Base-by-base conservation (phyloP, 2,888 invertebrate species). In the Pycnomerus fuliginosus region DNA sequence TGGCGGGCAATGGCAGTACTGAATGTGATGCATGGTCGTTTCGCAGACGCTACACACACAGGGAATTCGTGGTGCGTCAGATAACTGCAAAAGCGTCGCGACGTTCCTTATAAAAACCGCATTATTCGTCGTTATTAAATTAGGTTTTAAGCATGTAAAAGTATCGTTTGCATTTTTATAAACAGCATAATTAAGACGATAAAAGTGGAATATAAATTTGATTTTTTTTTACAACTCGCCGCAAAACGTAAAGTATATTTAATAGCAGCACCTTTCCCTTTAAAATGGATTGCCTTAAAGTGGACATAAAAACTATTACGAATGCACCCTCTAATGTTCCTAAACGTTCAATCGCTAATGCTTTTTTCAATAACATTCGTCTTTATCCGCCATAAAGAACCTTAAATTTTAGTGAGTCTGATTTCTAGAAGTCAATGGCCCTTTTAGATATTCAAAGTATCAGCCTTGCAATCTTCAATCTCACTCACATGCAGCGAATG, bases 1-100 rank as follows among this genome's bases (percentile, higher is more conserved):
- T 67, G 68, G 68, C 66, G 62, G 57, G 60, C 61, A 62, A 64
- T 61, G 62, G 62, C 60, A 60, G 64, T 56, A 52, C 20, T 49
- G 45, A 33, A 42, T 45, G 55, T 62, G 61, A 58, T 62, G 55
- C 56, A 62, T 60, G 51, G 58, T 58, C 41, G 38, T 52, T 53
- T 52, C 50, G 54, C 55, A 56, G 56, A 60, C 59, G 58, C 54
- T 53, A 53, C 48, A 48, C 40, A 40, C 48, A 52, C 41, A 56
- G 57, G 50, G 52, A 55, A 50, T 48, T 51, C 55, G 58, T 58
- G 56, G 58, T 57, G 58, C 58, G 60, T 62, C 56, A 52, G 41
- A 40, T 32, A 50, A 53, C 43, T 50, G 25, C 7, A 50, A 52
- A 50, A 50, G 49, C 52, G 56, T 59, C 60, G 56, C 58, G 60